phyloP scores from a whole-genome alignment of 2,888 invertebrate genomes.

The Halocaridina rubra region DNA sequence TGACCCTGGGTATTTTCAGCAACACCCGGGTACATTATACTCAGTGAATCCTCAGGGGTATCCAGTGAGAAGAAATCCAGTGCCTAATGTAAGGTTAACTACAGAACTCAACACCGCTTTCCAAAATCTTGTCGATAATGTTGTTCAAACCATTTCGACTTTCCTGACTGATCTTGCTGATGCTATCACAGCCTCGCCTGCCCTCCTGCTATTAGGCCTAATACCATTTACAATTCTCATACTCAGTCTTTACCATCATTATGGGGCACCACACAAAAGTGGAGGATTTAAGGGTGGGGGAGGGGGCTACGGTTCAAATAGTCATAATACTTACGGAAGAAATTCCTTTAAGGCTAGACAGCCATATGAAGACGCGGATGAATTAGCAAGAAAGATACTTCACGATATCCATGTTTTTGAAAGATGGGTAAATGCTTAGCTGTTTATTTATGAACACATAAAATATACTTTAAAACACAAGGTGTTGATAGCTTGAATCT shows the following conservation, averaged over 20 bases:
- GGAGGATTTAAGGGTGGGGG: background rate
- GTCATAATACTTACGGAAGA: background rate
- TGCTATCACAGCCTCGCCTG: constrained; percentile 23
- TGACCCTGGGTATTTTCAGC: background rate
- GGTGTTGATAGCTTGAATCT: too few species aligned
- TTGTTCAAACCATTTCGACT: background rate
- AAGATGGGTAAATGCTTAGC: background rate
- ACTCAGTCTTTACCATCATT: background rate
- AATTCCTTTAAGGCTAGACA: background rate
- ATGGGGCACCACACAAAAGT: background rate
- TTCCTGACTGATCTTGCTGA: constrained; percentile 6
- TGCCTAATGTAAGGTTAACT: background rate
- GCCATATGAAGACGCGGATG: background rate
- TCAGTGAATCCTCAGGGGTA: background rate
- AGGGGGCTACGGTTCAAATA: background rate
- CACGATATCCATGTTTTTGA: constrained; percentile 8
- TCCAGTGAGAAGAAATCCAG: background rate
- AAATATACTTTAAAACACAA: background rate
- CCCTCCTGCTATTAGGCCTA: constrained; percentile 26
- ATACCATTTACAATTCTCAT: constrained; percentile 24
- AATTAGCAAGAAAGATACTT: background rate
- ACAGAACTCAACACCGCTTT: background rate
- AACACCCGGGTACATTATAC: background rate
- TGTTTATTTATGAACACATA: background rate
- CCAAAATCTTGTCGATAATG: background rate